Base-by-base conservation (phyloP, 2,888 invertebrate genomes). In the Carterocephalus palaemon region DNA sequence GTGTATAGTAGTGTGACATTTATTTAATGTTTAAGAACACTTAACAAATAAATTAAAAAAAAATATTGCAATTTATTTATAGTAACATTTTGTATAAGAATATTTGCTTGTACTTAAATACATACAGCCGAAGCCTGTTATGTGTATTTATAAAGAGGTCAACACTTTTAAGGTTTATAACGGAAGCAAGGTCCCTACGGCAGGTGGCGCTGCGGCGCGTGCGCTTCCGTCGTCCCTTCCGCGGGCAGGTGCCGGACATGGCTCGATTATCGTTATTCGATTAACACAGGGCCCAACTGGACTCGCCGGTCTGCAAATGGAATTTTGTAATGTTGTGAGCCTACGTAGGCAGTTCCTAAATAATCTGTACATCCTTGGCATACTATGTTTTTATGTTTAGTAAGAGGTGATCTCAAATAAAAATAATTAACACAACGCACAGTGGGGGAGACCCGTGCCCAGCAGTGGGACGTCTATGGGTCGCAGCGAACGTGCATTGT, bases 91-190 rank as follows among this genome's bases (percentile, higher is more conserved):
- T 29, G 13, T 29, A 15, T 7, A 15, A 15, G n/a, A 12, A 12
- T 13, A 26, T 26, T 12, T 3, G 6, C 12, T 6, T 15, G 26
- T 26, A 10, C 3, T 17, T 26, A 19, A 28, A 12, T 13, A 22
- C 16, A 32, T 37, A 29, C 36, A 10, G 8, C 13, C 36, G 59
- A 56, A 60, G 48, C 52, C 57, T 31, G 31, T 10, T 33, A 23
- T 23, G 29, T 37, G 37, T 29, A 29, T 12, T 31, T 37, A 29
- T 45, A 45, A 45, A 29, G 31, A 38, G 45, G 45, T 61, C 59
- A 59, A 70, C 79, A 84, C 80, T 82, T 79, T 59, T 83, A 81
- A 65, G 84, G 83, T 60, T 81, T 79, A 66, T 64, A 64, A 65
- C 76, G 83, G 81, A 82, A 74, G 72, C 64, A 23, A 49, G 72